Evolutionary conservation across 2,888 invertebrate genomes (phyloP), one percentile per base, ranked within the genome.

Genomic region (Ennomos quercinarius): DNA sequence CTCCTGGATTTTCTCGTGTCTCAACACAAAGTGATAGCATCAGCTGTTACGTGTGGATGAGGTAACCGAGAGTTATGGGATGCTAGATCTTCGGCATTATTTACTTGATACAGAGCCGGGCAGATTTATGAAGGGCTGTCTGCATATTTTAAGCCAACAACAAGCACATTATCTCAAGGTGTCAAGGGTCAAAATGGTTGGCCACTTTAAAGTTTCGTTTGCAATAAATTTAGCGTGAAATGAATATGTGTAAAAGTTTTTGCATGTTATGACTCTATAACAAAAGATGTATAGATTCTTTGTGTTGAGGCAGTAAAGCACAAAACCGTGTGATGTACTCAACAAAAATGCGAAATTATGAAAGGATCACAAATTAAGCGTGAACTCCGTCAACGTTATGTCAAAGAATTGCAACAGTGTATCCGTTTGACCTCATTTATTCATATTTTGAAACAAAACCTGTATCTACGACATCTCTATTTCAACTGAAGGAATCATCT

Each of bases 1-100:
- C 60, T 36, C 63, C 59, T 39, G 64, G 56, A 51, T 66, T 63
- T 56, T 38, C 61, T 60, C 64, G 64, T 66, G 66, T 68, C 64
- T 61, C 68, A 66, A 68, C 66, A 64, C 46, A 37, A 9, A 10
- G 12, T 36, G 68, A 68, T 68, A 68, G 1, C 61, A 68, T 66
- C 64, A 17, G 8, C 27, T 41, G 50, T 48, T 52, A 57, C 50
- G 57, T 50, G 44, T 38, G 8, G 9, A 52, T 68, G 64, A 63
- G 48, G 63, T 64, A 68, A 68, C 47, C 27, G 27, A 64, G 34
- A 68, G 49, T 58, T 63, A 64, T 68, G 61, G 68, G 51, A 44
- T 53, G 58, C 48, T 51, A 64, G 64, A 68, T 68, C 64, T 63
- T 45, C 38, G 46, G 45, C 41, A 57, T 54, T 63, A 66, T 66